Percentiles rank a stretch among this genome's conserved stretches.
Evolutionary conservation across 1,140 invertebrate species (phyloP).

Genomic region (Drosophila saltans): DNA sequence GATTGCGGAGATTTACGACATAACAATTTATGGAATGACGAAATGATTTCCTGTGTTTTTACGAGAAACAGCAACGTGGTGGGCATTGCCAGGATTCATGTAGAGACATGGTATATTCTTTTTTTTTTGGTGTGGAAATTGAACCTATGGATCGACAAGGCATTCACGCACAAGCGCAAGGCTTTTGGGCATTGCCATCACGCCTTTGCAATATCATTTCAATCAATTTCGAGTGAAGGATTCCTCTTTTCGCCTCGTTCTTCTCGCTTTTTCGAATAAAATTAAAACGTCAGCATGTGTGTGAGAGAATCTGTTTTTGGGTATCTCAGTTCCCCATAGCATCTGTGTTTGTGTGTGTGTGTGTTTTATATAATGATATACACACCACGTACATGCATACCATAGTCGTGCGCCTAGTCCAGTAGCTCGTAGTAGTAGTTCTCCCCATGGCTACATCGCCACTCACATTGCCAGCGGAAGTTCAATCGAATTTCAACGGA

Average conservation of each 20-base stretch:
- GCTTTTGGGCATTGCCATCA: constrained; percentile 48
- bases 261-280: constrained; percentile 59
- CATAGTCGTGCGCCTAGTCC: constrained; percentile 63
- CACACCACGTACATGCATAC: constrained; percentile 75
- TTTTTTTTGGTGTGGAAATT: background rate
- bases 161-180: constrained; percentile 33
- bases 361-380: constrained; percentile 71
- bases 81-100: background rate
- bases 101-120: background rate
- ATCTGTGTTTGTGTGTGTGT: constrained; percentile 19
- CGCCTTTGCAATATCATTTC: constrained; percentile 79
- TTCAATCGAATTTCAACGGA: constrained; percentile 82
- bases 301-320: constrained; percentile 37
- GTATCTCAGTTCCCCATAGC: background rate
- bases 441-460: constrained; percentile 6
- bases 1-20: constrained; percentile 80
- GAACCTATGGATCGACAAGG: constrained; percentile 27
- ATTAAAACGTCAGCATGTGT: constrained; percentile 79
- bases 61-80: constrained; percentile 35
- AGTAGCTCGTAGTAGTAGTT: constrained; percentile 15
- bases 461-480: constrained; percentile 50
- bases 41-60: constrained; percentile 81
- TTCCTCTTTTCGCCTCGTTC: constrained; percentile 30
- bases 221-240: constrained; percentile 79
- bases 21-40: constrained; percentile 82